Base-by-base conservation (phyloP, 2,888 invertebrate genomes). In the Noctua janthina region DNA sequence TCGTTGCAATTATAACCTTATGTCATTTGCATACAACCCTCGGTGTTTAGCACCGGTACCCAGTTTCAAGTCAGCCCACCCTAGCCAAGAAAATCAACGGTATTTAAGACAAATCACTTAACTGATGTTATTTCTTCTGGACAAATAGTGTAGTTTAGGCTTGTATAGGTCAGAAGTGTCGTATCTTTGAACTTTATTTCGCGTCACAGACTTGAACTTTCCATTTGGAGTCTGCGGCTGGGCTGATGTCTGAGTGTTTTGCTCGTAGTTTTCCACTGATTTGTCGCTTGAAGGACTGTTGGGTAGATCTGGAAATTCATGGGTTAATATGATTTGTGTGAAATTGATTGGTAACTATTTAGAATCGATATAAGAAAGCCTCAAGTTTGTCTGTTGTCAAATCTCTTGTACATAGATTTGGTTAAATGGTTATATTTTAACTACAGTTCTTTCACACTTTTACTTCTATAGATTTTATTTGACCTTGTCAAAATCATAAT, bases 231-330 rank as follows among this genome's bases (percentile, higher is more conserved):
- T 86, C 29, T 91, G 91, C 0, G 91, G 86, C n/a, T 91, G 86
- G 0, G 86, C 29, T 8, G 89, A 54, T 1, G 84, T 74, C n/a
- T 89, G 91, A 0, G 92, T 89, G 83, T 94, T 94, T 35, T 95
- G 94, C 39, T 94, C 95, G 87, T 97, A 97, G 87, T 97, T 97
- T 79, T 97, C 97, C 0, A 97, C 95, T 0, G 97, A 97, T 84
- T 97, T 96, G 85, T 97, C 97, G 74, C 97, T 97, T 0, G 96
- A 96, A 0, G 97, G 97, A 87, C 97, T 97, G 92, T 95, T 95
- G 0, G 95, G 93, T 0, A 95, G 90, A 71, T 92, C 97, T 97
- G 94, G 0, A 92, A 94, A 56, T 23, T 29, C 2, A 51, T 29
- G n/a, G 3, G 29, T 29, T n/a, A 76, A 51, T 49, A 39, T 35